Evolutionary conservation across 2,797 vertebrate genomes (phyloP).

Genomic region (Amblyopsis hoosieri): DNA sequence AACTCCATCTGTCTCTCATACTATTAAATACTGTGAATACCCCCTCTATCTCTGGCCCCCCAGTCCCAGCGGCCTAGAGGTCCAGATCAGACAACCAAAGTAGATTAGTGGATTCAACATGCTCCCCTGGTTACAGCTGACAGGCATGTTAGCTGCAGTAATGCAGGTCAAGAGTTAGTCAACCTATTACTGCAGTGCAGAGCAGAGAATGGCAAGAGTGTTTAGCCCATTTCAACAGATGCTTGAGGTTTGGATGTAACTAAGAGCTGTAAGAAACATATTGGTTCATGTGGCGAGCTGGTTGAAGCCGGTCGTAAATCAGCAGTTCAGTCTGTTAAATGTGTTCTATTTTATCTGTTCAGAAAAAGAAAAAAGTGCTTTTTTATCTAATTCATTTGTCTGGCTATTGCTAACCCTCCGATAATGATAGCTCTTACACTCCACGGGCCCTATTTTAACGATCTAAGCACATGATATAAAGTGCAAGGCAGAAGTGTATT

Average conservation of each 20-base stretch:
- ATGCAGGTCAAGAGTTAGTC: not conserved
- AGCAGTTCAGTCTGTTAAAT: too few relatives aligned
- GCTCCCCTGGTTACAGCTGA: not conserved
- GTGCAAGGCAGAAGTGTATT: too few relatives aligned
- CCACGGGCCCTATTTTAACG: too few relatives aligned
- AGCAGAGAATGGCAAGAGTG: not conserved
- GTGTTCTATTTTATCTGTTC: too few relatives aligned
- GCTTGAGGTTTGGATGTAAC: not conserved
- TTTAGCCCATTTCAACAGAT: not conserved
- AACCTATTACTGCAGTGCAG: not conserved
- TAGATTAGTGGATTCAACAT: constrained; percentile 1
- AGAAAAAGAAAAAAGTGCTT: too few relatives aligned
- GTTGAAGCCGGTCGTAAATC: not conserved
- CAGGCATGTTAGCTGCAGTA: not conserved
- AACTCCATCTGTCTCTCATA: too few relatives aligned
- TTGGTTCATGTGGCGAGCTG: not conserved
- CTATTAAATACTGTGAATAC: too few relatives aligned
- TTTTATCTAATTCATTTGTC: too few relatives aligned
- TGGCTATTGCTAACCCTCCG: too few relatives aligned
- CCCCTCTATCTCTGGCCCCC: not conserved
- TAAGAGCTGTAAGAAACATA: not conserved
- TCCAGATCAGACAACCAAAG: not conserved
- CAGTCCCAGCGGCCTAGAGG: not conserved
- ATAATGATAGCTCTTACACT: too few relatives aligned
- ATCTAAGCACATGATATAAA: too few relatives aligned